Percentiles rank a stretch among this genome's conserved stretches.
These are phyloP conservation scores for Planiliza haematocheilus DNA, from an alignment of 2,113 vertebrate species.

Conservation along the genomic window DNA sequence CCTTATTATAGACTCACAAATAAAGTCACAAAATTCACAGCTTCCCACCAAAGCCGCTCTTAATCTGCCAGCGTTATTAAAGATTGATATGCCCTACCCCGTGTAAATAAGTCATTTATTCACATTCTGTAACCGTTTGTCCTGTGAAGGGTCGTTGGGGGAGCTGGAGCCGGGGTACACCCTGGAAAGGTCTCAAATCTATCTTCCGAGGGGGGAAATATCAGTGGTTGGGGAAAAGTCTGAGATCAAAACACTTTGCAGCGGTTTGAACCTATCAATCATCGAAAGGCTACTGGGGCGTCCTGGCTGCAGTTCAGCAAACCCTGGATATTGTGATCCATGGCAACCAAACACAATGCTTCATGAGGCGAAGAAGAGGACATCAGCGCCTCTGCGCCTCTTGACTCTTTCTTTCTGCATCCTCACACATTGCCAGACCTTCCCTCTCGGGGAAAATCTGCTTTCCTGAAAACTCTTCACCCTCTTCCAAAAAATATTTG, in stretches of 20 bases:
- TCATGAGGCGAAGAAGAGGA: slow-evolving; percentile 44
- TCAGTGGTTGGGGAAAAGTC: slow-evolving; percentile 40
- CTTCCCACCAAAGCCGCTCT: slow-evolving; percentile 6
- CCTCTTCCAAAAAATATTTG: slow-evolving; percentile 67
- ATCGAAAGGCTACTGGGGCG: slow-evolving; percentile 34
- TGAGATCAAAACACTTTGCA: slow-evolving; percentile 27
- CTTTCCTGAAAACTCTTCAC: slow-evolving; percentile 36
- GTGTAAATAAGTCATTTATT: slow-evolving; percentile 22
- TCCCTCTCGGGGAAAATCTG: slow-evolving; percentile 60
- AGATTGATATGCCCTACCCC: slow-evolving; percentile 12
- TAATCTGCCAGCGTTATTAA: slow-evolving; percentile 28
- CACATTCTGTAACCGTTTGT: no score
- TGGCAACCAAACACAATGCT: slow-evolving; percentile 68
- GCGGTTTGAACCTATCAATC: slow-evolving; percentile 31
- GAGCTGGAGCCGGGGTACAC: no score
- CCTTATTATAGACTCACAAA: no score
- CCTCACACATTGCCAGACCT: slow-evolving; percentile 51
- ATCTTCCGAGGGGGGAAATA: not conserved
- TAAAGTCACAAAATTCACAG: slow-evolving; percentile 48
- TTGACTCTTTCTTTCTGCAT: slow-evolving; percentile 47
- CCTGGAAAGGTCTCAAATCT: no score
- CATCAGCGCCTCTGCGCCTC: slow-evolving; percentile 49
- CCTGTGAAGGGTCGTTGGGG: no score
- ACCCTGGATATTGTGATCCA: slow-evolving; percentile 47
- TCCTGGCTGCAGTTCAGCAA: slow-evolving; percentile 61